A percentile compares a stretch with the other conserved stretches of the same genome.
phyloP scores from a whole-genome alignment of 2,888 invertebrate species.

The Hyalella azteca region DNA sequence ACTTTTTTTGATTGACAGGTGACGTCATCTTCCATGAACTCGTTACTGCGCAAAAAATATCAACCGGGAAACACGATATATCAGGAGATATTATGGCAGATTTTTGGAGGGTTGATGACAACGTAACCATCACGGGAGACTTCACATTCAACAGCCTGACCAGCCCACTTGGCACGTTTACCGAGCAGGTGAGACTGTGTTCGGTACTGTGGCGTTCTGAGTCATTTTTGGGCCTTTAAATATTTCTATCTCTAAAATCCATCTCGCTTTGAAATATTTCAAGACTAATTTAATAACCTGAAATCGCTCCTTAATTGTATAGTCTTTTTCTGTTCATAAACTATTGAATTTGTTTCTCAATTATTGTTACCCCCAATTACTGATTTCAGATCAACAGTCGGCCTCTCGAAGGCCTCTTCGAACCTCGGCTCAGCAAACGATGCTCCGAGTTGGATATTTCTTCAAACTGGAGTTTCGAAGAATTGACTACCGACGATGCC shows the following conservation, averaged over 20 bases:
- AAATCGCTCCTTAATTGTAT: too few relatives aligned
- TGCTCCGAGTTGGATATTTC: background rate
- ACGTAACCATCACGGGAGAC: background rate
- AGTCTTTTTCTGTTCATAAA: too few relatives aligned
- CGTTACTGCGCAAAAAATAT: background rate
- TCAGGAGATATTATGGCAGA: background rate
- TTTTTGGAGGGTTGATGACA: background rate
- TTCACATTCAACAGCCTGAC: background rate
- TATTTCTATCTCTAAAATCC: too few relatives aligned
- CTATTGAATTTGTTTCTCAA: too few relatives aligned
- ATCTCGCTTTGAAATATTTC: too few relatives aligned
- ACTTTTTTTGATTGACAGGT: background rate
- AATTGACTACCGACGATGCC: background rate
- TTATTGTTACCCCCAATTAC: too few relatives aligned
- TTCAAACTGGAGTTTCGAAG: background rate
- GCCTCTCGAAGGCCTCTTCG: background rate
- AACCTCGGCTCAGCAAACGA: background rate
- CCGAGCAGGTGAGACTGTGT: background rate
- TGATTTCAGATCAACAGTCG: background rate
- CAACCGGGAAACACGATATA: background rate
- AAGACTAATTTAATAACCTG: too few relatives aligned
- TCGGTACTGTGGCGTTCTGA: too few relatives aligned
- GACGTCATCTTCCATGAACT: background rate
- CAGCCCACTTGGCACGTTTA: background rate
- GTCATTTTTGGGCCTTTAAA: too few relatives aligned